Evolutionary conservation across 2,888 invertebrate species (phyloP).

Genomic region (Mellilla xanthometata): DNA sequence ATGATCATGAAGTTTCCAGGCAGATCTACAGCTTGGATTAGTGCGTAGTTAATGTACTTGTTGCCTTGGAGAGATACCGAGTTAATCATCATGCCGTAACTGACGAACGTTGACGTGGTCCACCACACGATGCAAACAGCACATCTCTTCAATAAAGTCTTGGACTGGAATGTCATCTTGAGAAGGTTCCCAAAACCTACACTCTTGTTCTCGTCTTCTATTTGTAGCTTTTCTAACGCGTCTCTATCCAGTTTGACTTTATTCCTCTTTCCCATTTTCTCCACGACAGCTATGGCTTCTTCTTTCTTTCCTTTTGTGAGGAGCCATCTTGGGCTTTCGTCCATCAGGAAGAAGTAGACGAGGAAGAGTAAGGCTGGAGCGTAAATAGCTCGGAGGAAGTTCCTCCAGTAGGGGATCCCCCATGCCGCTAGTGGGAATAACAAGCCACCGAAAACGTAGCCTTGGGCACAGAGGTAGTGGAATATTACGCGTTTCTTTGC

Average conservation of each 20-base stretch:
- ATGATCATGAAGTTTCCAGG: conserved; percentile 82
- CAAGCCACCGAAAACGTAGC: conserved; percentile 49
- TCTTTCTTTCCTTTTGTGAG: conserved; percentile 86
- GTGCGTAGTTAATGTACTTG: conserved; percentile 88
- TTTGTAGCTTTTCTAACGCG: conserved; percentile 40
- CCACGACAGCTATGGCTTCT: conserved; percentile 84
- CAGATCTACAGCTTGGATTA: conserved; percentile 80
- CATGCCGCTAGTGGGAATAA: conserved; percentile 51
- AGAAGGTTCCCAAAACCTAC: conserved; percentile 44
- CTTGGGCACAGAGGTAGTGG: conserved; percentile 46
- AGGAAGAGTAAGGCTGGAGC: conserved; percentile 86
- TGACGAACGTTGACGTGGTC: conserved; percentile 88
- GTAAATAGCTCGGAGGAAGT: conserved; percentile 85
- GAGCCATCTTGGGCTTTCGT: conserved; percentile 91
- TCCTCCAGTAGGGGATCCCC: conserved; percentile 86
- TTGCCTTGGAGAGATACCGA: conserved; percentile 88
- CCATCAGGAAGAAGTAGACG: conserved; percentile 84
- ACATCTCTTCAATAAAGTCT: conserved; percentile 54
- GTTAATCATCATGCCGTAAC: conserved; percentile 89
- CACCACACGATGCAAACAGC: conserved; percentile 67
- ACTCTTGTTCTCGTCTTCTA: conserved; percentile 41
- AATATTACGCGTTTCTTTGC: conserved; percentile 56
- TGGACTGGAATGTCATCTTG: conserved; percentile 58
- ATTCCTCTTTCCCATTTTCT: conserved; percentile 81
- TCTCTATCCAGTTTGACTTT: conserved; percentile 53